Evolutionary conservation across 2,113 vertebrate genomes (phyloP).

Genomic region (Eurystomus gularis): DNA sequence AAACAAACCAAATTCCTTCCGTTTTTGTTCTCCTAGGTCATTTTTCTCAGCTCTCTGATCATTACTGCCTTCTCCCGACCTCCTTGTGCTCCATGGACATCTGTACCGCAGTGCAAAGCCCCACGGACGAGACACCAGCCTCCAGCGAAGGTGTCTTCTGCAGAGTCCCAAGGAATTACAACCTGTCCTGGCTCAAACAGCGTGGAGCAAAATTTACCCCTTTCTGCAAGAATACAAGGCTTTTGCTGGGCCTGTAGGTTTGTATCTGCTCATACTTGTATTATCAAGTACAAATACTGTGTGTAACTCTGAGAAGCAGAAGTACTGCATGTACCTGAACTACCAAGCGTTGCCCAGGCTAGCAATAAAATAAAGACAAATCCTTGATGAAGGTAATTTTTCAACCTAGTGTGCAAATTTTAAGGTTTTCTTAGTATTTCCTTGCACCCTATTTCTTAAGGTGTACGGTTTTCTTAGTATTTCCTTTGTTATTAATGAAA

Average conservation of each 20-base stretch:
- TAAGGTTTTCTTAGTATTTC: not conserved
- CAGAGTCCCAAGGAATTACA: fast-evolving
- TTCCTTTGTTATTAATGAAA: not conserved
- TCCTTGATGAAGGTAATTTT: not conserved
- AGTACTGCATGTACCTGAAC: not conserved
- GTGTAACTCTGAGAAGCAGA: not conserved
- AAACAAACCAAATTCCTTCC: not conserved
- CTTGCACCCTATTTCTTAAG: no score
- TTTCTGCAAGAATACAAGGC: fast-evolving
- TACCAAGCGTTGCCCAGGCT: not conserved
- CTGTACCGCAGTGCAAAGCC: not conserved
- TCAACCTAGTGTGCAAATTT: not conserved
- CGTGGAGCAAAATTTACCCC: not conserved
- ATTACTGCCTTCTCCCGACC: not conserved
- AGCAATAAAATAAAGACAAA: not conserved
- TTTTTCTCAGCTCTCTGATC: not conserved
- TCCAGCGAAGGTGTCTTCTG: not conserved
- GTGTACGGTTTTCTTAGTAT: not conserved
- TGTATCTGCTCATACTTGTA: not conserved
- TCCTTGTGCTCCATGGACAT: not conserved
- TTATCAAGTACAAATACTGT: not conserved
- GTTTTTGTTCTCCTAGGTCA: not conserved
- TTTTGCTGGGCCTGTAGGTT: not conserved
- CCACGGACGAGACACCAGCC: fast-evolving
- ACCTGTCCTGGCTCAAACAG: not conserved